Conservation (phyloP, 2,797 vertebrate species). For the Mallotus villosus region DNA sequence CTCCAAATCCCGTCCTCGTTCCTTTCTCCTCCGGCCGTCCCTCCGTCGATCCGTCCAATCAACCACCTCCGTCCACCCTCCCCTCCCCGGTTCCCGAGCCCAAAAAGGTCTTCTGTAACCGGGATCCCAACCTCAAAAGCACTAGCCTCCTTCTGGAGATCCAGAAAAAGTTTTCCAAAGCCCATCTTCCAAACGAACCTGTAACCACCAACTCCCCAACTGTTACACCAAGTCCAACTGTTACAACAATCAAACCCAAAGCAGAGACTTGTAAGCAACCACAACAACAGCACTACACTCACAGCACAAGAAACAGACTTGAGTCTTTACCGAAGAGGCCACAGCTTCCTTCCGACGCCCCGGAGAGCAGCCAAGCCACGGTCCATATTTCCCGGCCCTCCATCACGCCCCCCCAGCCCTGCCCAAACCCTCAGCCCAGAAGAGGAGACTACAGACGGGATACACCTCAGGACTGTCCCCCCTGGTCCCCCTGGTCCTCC, state of each 20-base stretch:
- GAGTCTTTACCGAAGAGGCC: slow-evolving; percentile 30
- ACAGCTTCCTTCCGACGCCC: not conserved
- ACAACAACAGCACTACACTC: slow-evolving; percentile 3
- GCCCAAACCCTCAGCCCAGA: not conserved
- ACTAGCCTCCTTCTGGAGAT: slow-evolving; percentile 31
- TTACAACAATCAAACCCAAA: not conserved
- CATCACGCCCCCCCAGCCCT: not conserved
- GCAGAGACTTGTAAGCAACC: slow-evolving; percentile 8
- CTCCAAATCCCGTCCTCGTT: slow-evolving; percentile 70
- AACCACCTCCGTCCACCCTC: not conserved
- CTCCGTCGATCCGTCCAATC: not conserved
- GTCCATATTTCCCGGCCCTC: slow-evolving; percentile 1
- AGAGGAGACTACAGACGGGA: slow-evolving; percentile 1
- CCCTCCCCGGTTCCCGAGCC: slow-evolving; percentile 14
- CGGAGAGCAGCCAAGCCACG: not conserved
- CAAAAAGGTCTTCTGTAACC: slow-evolving; percentile 20
- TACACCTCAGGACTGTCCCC: not conserved
- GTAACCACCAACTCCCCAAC: not conserved
- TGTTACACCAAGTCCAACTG: slow-evolving; percentile 10
- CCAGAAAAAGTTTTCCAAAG: slow-evolving; percentile 24
- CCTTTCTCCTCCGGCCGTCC: not conserved
- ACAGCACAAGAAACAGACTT: not conserved
- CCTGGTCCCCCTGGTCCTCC: slow-evolving; percentile 11
- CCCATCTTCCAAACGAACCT: not conserved
- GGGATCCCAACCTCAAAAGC: slow-evolving; percentile 12